Evolutionary conservation across 2,113 vertebrate species (phyloP).

Genomic region (Arizona elegans): DNA sequence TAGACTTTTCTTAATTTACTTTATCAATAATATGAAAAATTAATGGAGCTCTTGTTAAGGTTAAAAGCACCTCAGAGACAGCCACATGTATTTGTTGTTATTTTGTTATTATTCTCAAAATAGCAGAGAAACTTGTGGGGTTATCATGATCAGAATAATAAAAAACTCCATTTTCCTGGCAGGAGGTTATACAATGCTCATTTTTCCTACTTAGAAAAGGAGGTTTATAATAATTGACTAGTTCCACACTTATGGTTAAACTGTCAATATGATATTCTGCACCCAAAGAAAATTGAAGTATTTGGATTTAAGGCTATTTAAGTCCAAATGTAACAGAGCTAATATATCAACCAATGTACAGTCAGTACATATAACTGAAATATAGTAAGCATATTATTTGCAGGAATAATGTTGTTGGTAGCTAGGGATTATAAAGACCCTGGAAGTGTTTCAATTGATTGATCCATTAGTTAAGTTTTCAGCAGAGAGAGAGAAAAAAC

Average conservation of each 20-base stretch:
- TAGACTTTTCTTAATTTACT: constrained; percentile 55
- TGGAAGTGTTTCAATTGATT: not conserved
- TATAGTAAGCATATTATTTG: not conserved
- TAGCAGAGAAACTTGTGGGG: constrained; percentile 36
- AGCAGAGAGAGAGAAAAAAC: not conserved
- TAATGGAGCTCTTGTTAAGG: constrained; percentile 63
- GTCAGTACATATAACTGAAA: not conserved
- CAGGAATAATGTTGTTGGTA: not conserved
- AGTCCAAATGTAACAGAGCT: not conserved
- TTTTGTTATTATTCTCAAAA: constrained; percentile 48
- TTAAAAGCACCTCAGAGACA: constrained; percentile 60
- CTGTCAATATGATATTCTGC: constrained; percentile 9
- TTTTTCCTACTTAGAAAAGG: not conserved
- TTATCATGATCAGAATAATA: constrained; percentile 38
- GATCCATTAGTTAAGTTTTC: not conserved
- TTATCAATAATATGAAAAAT: constrained; percentile 65
- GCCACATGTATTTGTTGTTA: constrained; percentile 34
- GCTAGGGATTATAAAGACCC: not conserved
- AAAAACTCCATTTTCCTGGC: constrained; percentile 32
- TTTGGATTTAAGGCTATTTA: constrained; percentile 16
- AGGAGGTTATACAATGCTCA: constrained; percentile 32
- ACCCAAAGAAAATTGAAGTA: constrained; percentile 7
- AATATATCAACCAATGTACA: not conserved
- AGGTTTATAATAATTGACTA: constrained; percentile 35
- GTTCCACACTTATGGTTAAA: constrained; percentile 28